A percentile compares a stretch with the other conserved stretches of the same genome.
Evolutionary conservation across 1,140 invertebrate species (phyloP).

Genomic region (Akabosia matsudoensis): DNA sequence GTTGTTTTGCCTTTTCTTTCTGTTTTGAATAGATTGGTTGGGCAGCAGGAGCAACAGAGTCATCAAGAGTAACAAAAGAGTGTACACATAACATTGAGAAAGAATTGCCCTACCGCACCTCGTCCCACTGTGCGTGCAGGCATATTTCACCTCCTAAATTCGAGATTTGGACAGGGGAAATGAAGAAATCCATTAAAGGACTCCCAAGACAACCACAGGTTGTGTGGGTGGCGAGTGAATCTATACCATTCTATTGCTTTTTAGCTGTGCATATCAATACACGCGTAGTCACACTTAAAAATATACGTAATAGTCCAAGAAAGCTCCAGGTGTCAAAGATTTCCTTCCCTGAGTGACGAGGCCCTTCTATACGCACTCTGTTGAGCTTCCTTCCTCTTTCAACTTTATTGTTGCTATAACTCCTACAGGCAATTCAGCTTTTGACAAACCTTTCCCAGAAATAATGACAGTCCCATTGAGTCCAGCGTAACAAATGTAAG

Average conservation of each 20-base stretch:
- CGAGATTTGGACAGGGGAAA: constrained; percentile 37
- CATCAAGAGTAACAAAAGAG: background rate
- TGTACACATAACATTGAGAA: background rate
- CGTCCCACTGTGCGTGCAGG: constrained; percentile 10
- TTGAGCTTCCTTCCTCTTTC: background rate
- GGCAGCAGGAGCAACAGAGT: background rate
- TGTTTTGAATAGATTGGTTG: constrained; percentile 17
- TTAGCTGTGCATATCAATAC: no score
- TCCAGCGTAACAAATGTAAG: background rate
- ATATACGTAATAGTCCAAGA: background rate
- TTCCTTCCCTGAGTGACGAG: background rate
- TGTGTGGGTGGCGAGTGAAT: constrained; percentile 46
- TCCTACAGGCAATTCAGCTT: background rate
- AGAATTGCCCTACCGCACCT: constrained; percentile 22
- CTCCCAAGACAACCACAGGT: constrained; percentile 31
- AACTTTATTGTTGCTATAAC: constrained; percentile 2
- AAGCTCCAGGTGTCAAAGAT: constrained; percentile 21
- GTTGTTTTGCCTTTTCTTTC: background rate
- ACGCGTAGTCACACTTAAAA: background rate
- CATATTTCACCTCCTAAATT: constrained; percentile 35
- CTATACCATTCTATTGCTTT: no score
- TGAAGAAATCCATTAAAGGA: constrained; percentile 36
- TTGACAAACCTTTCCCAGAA: constrained; percentile 24
- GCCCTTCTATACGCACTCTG: background rate
- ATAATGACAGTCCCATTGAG: background rate